phyloP scores from a whole-genome alignment of 2,888 invertebrate genomes.

The Heliconius ismenius region DNA sequence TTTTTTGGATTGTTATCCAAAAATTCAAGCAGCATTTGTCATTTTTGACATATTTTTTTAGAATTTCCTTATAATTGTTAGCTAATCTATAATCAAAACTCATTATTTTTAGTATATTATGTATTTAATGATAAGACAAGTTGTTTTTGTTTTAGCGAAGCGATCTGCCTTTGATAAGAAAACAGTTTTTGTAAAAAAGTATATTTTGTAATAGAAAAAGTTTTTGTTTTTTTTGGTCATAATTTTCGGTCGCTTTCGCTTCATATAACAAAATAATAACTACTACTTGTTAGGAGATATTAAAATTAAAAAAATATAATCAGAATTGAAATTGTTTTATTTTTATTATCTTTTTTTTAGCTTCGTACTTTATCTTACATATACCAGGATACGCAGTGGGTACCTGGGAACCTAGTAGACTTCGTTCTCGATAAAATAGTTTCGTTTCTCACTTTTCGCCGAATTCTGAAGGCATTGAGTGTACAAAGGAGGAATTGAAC shows the following conservation, averaged over 20 bases:
- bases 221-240: not conserved
- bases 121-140: slow-evolving; percentile 24
- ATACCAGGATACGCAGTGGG: not conserved
- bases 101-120: slow-evolving; percentile 42
- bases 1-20: not conserved
- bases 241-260: slow-evolving; percentile 29
- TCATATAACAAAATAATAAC: slow-evolving; percentile 39
- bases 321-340: slow-evolving; percentile 25
- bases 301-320: slow-evolving; percentile 44
- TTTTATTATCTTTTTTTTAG: not conserved
- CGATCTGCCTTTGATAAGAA: slow-evolving; percentile 20
- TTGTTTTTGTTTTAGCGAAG: slow-evolving; percentile 22
- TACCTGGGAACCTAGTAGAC: no score
- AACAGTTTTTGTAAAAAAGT: not conserved
- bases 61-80: slow-evolving; percentile 34
- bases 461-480: no score
- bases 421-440: no score
- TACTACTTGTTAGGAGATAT: slow-evolving; percentile 43
- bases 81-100: slow-evolving; percentile 40
- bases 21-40: not conserved
- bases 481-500: not conserved
- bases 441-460: no score
- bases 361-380: not conserved
- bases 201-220: slow-evolving; percentile 8
- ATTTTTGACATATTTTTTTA: slow-evolving; percentile 19